Conservation (phyloP, 2,797 vertebrate species). For the Atherinosoma microstoma region DNA sequence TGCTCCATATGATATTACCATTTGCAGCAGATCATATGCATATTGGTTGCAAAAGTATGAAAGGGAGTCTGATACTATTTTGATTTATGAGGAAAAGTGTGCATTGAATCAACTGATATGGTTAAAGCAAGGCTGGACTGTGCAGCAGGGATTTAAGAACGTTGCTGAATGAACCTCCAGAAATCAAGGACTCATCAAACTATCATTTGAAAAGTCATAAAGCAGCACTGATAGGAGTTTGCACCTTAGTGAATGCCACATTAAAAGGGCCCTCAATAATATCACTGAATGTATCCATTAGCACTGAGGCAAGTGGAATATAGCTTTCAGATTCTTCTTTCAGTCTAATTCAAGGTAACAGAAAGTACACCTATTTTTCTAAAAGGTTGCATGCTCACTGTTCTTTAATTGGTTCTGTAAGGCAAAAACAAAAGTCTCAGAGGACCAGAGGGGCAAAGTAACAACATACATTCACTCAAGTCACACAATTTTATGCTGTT, state of each 20-base stretch:
- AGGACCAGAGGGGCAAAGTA: neutral
- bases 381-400: neutral
- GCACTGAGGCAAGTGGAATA: slow-evolving; percentile 25
- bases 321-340: slow-evolving; percentile 5
- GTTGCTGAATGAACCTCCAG: slow-evolving; percentile 50
- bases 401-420: neutral
- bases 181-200: slow-evolving; percentile 54
- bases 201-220: slow-evolving; percentile 46
- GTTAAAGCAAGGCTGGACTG: slow-evolving; percentile 46
- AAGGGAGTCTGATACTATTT: slow-evolving; percentile 69
- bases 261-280: slow-evolving; percentile 42
- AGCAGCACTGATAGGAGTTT: slow-evolving; percentile 8
- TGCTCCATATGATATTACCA: slow-evolving; percentile 63
- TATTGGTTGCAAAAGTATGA: slow-evolving; percentile 70
- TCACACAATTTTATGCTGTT: neutral
- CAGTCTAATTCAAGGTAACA: slow-evolving; percentile 24
- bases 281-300: neutral
- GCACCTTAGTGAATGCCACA: slow-evolving; percentile 27
- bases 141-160: slow-evolving; percentile 57
- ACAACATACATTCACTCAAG: neutral
- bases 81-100: slow-evolving; percentile 78
- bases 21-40: slow-evolving; percentile 73
- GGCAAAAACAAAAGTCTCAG: neutral
- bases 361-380: neutral
- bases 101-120: slow-evolving; percentile 71